Evolutionary conservation across 1,140 invertebrate species (phyloP).

Genomic region (Anastatus disparis): DNA sequence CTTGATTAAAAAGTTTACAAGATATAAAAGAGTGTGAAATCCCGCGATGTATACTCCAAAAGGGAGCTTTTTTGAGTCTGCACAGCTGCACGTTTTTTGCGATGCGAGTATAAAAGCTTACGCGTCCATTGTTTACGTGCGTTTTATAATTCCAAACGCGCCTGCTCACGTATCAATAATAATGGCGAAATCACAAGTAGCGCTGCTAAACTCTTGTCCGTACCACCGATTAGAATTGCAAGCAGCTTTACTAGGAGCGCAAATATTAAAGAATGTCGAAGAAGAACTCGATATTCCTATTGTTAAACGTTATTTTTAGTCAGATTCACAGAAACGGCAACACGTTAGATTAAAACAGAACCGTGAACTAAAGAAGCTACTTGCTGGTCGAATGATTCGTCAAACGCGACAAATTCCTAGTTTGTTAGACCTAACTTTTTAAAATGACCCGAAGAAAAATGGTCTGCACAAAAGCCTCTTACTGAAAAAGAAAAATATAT

Average conservation of each 20-base stretch:
- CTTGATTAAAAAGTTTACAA: background rate
- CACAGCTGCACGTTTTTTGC: conserved; percentile 7
- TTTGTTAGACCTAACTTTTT: no score
- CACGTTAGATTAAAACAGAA: no score
- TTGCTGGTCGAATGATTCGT: no score
- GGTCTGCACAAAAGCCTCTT: no score
- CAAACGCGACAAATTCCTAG: no score
- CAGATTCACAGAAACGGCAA: no score
- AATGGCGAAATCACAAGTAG: background rate
- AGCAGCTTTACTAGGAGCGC: background rate
- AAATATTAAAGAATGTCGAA: no score
- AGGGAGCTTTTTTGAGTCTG: background rate
- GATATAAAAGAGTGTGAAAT: background rate
- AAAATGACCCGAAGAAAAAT: no score
- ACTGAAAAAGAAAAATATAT: no score
- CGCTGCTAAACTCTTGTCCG: background rate
- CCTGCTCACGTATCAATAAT: background rate
- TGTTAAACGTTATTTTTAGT: no score
- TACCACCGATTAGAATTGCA: background rate
- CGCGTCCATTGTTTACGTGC: background rate
- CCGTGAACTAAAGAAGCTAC: no score
- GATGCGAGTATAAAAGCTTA: conserved; percentile 1
- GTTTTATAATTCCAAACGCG: background rate
- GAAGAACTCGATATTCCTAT: no score
- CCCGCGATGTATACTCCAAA: background rate